Evolutionary conservation across 2,888 invertebrate species (phyloP), one percentile per base, ranked within the genome.

Genomic region (Eledone cirrhosa): DNA sequence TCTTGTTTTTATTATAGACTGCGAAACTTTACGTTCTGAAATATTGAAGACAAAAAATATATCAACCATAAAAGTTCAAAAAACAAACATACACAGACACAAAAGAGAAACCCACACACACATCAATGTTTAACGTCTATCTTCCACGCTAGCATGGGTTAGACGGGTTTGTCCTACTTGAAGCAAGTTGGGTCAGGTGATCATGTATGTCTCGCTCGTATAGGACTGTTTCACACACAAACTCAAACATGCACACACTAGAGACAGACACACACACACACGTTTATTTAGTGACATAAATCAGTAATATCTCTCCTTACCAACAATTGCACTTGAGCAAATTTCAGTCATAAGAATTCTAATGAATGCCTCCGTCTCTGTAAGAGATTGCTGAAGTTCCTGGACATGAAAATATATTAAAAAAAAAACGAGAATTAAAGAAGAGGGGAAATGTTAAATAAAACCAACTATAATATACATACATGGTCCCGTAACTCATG

Each of bases 241-340:
- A n/a, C n/a, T n/a, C n/a, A n/a, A n/a, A n/a, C n/a, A n/a, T n/a
- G n/a, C n/a, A n/a, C n/a, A n/a, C n/a, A n/a, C n/a, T n/a, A n/a
- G n/a, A n/a, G n/a, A n/a, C n/a, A n/a, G n/a, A n/a, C n/a, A n/a
- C n/a, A n/a, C n/a, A n/a, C n/a, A n/a, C n/a, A n/a, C n/a, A n/a
- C n/a, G n/a, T n/a, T n/a, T n/a, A n/a, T n/a, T n/a, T n/a, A n/a
- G n/a, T n/a, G n/a, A n/a, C n/a, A n/a, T n/a, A n/a, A n/a, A n/a
- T n/a, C 29, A 31, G 19, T n/a, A 8, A n/a, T 29, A 11, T 29
- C 3, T 14, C 24, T 13, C n/a, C 69, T 33, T 69, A 69, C 69
- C 69, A 29, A 31, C 69, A 22, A 69, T 69, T 69, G 69, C 69
- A 69, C 33, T 69, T 19, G 69, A 69, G 41, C 69, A 69, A n/a